A percentile compares a stretch with the other conserved stretches of the same genome.
Conservation (phyloP, 2,888 invertebrate genomes). For the Liodrosophila aerea region DNA sequence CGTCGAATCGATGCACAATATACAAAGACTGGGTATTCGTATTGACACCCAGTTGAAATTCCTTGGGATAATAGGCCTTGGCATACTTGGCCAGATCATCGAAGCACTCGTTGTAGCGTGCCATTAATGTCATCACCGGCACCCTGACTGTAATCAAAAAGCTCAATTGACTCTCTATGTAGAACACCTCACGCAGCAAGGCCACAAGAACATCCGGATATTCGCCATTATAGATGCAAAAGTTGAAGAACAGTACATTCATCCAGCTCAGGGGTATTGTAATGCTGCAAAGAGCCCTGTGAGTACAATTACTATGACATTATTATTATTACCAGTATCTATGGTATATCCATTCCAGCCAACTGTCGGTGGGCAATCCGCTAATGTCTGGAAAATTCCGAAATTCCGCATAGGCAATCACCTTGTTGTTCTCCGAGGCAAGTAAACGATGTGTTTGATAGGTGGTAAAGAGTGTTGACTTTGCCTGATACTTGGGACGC, state of each 20-base stretch:
- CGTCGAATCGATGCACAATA: conserved; percentile 46
- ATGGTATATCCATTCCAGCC: conserved; percentile 69
- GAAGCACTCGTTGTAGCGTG: conserved; percentile 38
- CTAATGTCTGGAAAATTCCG: conserved; percentile 63
- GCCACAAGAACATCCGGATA: conserved; percentile 40
- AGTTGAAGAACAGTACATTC: conserved; percentile 69
- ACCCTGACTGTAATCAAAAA: conserved; percentile 53
- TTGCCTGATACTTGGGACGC: conserved; percentile 33
- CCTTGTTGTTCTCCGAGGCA: neutral
- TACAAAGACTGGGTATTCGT: conserved; percentile 57
- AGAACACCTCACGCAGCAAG: conserved; percentile 58
- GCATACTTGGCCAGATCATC: conserved; percentile 46
- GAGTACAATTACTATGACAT: too few relatives aligned
- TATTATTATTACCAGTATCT: conserved; percentile 67
- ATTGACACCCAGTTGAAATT: conserved; percentile 48
- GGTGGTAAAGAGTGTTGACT: conserved; percentile 42
- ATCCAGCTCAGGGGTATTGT: conserved; percentile 39
- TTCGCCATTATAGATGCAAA: conserved; percentile 51
- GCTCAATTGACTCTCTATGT: conserved; percentile 50
- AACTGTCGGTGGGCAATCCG: conserved; percentile 59
- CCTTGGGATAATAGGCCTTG: conserved; percentile 58
- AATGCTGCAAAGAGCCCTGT: conserved; percentile 38
- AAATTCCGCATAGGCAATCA: conserved; percentile 75
- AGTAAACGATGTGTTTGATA: conserved; percentile 67
- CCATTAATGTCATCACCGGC: conserved; percentile 34